Evolutionary conservation across 2,888 invertebrate genomes (phyloP), one percentile per base, ranked within the genome.

Genomic region (Metopia argyrocephala): DNA sequence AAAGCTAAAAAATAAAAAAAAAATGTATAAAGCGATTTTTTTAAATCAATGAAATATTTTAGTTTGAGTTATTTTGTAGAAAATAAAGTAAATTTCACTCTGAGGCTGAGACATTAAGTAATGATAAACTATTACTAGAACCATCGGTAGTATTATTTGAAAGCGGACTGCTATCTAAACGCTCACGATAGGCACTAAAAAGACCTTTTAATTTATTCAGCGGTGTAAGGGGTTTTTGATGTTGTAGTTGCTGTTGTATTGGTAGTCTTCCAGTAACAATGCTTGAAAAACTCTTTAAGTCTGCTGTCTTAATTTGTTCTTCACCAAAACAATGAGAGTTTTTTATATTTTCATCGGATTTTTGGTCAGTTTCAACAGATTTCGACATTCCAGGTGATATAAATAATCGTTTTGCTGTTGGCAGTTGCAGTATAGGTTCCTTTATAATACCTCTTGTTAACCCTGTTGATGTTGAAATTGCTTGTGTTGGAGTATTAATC

Each of bases 121-220:
- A 23, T 21, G 48, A 50, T 1, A 57, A 48, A 64, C 28, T 59
- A 52, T 69, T 73, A 31, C 64, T 69, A 3, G 73, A 65, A 46
- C 45, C 48, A 28, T 46, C 59, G 38, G 74, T 31, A 38, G 83
- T 59, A 45, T 76, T 54, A 7, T 45, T 21, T 12, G 66, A 57
- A 52, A 82, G 65, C 12, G 82, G 81, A 66, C 79, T 82, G 56
- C n/a, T 81, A 15, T 83, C 64, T 2, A 74, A 21, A 4, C 56
- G 5, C 61, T 86, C 85, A 27, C 88, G 86, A 38, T 86, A 87
- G 52, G 84, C 84, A 61, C 83, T 85, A 31, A 88, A 87, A 2
- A 86, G 74, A 5, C 87, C 87, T 15, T 84, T 85, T 74, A 84
- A 18, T 74, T 86, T 87, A 74, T 85, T 85, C 3, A 84, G 52